Conservation (phyloP, 2,888 invertebrate genomes). For the Thera obeliscata region DNA sequence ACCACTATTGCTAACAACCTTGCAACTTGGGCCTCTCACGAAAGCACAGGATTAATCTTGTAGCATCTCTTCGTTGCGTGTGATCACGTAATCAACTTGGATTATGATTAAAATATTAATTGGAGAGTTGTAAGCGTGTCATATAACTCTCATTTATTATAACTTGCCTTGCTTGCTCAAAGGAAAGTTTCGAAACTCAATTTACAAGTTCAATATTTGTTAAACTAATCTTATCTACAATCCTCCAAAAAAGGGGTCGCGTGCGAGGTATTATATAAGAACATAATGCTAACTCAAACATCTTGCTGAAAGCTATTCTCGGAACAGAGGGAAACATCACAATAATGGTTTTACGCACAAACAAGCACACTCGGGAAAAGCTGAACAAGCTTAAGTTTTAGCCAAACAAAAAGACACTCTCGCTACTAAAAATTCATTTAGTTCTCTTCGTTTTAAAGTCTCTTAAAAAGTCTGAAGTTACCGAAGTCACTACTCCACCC, state of each 20-base stretch:
- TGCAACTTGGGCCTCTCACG: conserved; percentile 66
- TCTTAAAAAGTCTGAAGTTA: conserved; percentile 32
- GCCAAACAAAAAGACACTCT: conserved; percentile 20
- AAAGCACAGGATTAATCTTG: conserved; percentile 65
- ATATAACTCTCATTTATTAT: conserved; percentile 29
- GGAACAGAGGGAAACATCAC: conserved; percentile 19
- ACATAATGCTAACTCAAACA: conserved; percentile 33
- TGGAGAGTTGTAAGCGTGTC: conserved; percentile 44
- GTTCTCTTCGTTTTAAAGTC: conserved; percentile 22
- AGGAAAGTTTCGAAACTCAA: conserved; percentile 36
- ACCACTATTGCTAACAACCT: conserved; percentile 72
- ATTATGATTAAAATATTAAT: conserved; percentile 67
- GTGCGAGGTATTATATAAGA: conserved; percentile 24
- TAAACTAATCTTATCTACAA: conserved; percentile 21
- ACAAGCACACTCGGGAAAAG: conserved; percentile 14
- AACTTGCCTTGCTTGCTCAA: conserved; percentile 34
- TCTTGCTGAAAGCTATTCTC: conserved; percentile 27
- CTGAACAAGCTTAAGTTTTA: conserved; percentile 15
- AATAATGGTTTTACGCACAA: conserved; percentile 26
- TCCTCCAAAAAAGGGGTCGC: conserved; percentile 30
- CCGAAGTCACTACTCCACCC: conserved; percentile 41
- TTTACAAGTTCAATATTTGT: conserved; percentile 37
- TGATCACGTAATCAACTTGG: conserved; percentile 55
- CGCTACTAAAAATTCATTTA: conserved; percentile 25
- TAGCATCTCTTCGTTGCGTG: conserved; percentile 57